These are phyloP conservation scores for Meandrina meandrites DNA, from an alignment of 92 coral and sea anemone species.

Conservation along the genomic window DNA sequence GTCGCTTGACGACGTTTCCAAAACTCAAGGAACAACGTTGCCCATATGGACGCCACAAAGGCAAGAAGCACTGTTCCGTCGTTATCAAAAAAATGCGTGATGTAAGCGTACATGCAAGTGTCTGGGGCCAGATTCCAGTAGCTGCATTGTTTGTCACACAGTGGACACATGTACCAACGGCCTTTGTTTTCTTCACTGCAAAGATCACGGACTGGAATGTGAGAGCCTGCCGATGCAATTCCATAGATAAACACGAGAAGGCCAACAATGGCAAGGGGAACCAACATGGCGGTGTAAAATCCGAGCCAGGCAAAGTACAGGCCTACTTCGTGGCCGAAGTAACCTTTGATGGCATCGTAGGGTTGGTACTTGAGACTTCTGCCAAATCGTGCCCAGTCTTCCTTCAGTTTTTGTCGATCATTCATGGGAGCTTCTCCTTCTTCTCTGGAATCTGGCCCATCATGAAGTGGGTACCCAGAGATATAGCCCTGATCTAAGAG, in stretches of 20 bases:
- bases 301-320: constrained; percentile 93
- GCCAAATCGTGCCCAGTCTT: constrained; percentile 88
- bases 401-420: constrained; percentile 78
- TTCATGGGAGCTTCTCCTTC: constrained; percentile 51
- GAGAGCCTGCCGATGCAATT: constrained; percentile 61
- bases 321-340: constrained; percentile 84
- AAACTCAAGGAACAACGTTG: constrained; percentile 89
- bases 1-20: constrained; percentile 93
- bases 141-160: constrained; percentile 91
- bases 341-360: constrained; percentile 72
- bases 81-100: constrained; percentile 73
- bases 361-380: constrained; percentile 84
- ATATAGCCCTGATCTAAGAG: constrained; percentile 62
- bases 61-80: constrained; percentile 69
- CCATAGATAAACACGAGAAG: constrained; percentile 81
- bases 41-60: constrained; percentile 78
- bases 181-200: constrained; percentile 63
- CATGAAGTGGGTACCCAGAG: constrained; percentile 71
- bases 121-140: constrained; percentile 79
- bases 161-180: constrained; percentile 88
- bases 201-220: constrained; percentile 75
- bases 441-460: constrained; percentile 60
- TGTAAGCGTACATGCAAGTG: constrained; percentile 61
- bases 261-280: constrained; percentile 83
- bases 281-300: constrained; percentile 83